Base-by-base conservation (phyloP, 2,113 vertebrate species). In the Amblyornis subalaris region DNA sequence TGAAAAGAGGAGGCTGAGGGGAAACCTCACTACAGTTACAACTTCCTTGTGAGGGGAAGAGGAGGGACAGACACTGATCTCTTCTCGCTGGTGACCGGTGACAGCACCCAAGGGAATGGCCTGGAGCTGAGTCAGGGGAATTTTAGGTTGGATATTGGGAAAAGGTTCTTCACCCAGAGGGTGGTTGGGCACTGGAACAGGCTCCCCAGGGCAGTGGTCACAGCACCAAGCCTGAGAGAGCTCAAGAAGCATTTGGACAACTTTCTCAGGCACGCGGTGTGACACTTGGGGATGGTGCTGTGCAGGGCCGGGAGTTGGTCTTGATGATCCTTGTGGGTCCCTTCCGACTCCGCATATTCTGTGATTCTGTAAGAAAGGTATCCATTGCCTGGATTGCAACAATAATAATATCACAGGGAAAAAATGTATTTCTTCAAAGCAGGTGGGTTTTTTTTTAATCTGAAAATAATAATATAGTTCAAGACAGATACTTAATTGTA, bases 21-120 rank as follows among this genome's bases (percentile, higher is more conserved):
- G 44, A 57, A 4, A 42, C 10, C 50, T 66, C 61, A 42, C 0
- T 50, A 51, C 31, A 35, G 31, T 11, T 9, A 13, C 29, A 57
- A 0, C 16, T 50, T 66, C 24, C 3, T 57, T 0, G 0, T 24
- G 20, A 35, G 44, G 44, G 42, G 1, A 55, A 24, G 35, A 12
- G 42, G 15, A 65, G 28, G 19, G 6, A 6, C 58, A 55, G 35
- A 3, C 25, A 25, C 61, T 42, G 61, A 42, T 50, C 44, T 35
- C 12, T 48, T 7, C 35, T 20, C 20, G 5, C 1, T 24, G 24
- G 20, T 40, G 51, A 6, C n/a, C 26, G 21, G 8, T 31, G 35
- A 25, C 60, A 50, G 19, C 19, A 45, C 19, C 45, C 45, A 9
- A 45, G 45, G 45, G 45, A 45, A 45, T 9, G 45, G 45, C 45